Base-by-base conservation (phyloP, 1,140 invertebrate species). In the Brachionus sp. region DNA sequence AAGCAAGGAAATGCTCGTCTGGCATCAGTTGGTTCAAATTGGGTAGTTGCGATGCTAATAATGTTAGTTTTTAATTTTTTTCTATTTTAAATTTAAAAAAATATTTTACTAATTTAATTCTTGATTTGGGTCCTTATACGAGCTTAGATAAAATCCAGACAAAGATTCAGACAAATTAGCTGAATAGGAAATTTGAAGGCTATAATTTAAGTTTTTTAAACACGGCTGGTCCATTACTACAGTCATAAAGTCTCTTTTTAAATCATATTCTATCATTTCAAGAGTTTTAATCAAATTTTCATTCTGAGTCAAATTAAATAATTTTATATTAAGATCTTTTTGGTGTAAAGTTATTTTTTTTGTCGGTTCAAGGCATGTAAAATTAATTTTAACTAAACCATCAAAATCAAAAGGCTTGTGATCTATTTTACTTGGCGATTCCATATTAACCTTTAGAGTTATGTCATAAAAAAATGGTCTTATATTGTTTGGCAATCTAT, bases 1-100 rank as follows among this genome's bases (percentile, higher is more conserved):
- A 98, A 97, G 88, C 95, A 98, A 0, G 96, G 96, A 46, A 98
- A 99, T 0, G 96, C 95, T 82, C 93, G 92, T n/a, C 97, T 91
- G 0, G 97, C 97, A 84, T 94, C 94, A 5, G 95, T 96, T 64
- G 97, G 93, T 88, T 98, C 94, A 87, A 99, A 98, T 86, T 98
- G 94, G 0, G 96, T 98, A 2, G 95, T 94, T 0, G 95, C 95
- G 75, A 98, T 23, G 42, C 77, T 80, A 62, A 23, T 37, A 62
- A 3, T 5, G 25, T 3, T 33, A 39, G 5, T 35, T 12, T 29
- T 29, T 46, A 50, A 53, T 23, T 42, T 42, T 7, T 13, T n/a
- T 25, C 33, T 19, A 25, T 80, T 80, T 33, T 33, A 10, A 53
- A 25, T 53, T 39, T 39, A 3, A 57, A 35, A 57, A 53, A 19